Evolutionary conservation across 2,113 vertebrate genomes (phyloP), one percentile per base, ranked within the genome.

Genomic region (Herpetotheres cachinnans): DNA sequence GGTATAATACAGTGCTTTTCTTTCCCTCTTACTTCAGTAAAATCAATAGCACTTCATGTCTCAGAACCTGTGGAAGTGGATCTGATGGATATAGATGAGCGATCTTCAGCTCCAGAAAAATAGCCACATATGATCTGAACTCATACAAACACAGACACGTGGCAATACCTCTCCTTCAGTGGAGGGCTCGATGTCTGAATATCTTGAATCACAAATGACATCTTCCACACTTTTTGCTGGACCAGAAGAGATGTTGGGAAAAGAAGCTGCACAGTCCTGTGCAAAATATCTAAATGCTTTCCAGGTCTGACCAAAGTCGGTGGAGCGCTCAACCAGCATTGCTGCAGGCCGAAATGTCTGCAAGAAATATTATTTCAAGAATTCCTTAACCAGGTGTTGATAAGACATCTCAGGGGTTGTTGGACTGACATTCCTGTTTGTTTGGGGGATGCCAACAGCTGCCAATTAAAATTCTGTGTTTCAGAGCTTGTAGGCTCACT

Each of bases 341-440:
- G 99, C 99, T 21, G 98, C 98, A 25, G 99, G 99, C 10, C 98
- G 98, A 93, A 99, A 99, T 73, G 98, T 99, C 99, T 99, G 86
- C 55, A 91, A 96, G 82, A 95, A 86, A 96, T 27, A 88, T 42
- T 70, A 89, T 76, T 77, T 58, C 78, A 95, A 67, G 36, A 93
- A 95, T 50, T 86, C 9, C 16, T 74, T 55, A 73, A 69, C 15
- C 10, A 65, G 20, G 19, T 5, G 7, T 44, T 69, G 56, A 26
- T 32, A 71, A 86, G 40, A 81, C 29, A 86, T n/a, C n/a, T 81
- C 40, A 55, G 32, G 10, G 7, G 15, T 30, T 91, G 24, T 50
- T 82, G 16, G 13, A 34, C 1, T 84, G 47, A 52, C 72, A 49
- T 25, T 94, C 16, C 44, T 91, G 21, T 79, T 85, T 32, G 34